phyloP scores from a whole-genome alignment of 2,113 vertebrate species.

The Sebastes fasciatus region DNA sequence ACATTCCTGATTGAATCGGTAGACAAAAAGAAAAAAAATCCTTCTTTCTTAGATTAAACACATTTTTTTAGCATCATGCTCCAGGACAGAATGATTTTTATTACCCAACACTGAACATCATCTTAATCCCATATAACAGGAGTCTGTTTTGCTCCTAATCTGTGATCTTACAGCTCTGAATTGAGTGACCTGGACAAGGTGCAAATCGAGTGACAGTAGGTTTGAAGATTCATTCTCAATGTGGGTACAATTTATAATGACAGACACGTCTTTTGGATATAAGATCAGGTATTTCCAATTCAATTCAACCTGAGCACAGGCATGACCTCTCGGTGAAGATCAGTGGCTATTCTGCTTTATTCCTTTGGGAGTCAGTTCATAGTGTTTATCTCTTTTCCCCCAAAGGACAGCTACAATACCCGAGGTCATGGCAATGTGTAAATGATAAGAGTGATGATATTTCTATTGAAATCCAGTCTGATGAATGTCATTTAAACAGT shows the following conservation, averaged over 20 bases:
- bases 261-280: not conserved
- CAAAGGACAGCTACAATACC: slow-evolving; percentile 19
- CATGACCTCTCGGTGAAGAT: not conserved
- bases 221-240: slow-evolving; percentile 11
- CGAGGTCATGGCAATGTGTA: slow-evolving; percentile 21
- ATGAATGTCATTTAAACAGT: slow-evolving; percentile 13
- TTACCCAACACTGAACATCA: not conserved
- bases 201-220: not conserved
- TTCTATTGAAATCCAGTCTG: slow-evolving; percentile 36
- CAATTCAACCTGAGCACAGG: not conserved
- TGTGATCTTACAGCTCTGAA: not conserved
- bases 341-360: not conserved
- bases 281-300: not conserved
- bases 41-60: not conserved
- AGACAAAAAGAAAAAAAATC: not conserved
- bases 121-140: not conserved
- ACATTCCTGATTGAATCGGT: not conserved
- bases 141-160: not conserved
- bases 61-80: not conserved
- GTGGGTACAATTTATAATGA: not conserved
- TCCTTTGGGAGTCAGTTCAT: slow-evolving; percentile 11
- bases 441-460: slow-evolving; percentile 31
- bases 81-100: not conserved
- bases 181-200: not conserved
- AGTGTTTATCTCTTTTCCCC: slow-evolving; percentile 38